phyloP scores from a whole-genome alignment of 2,888 invertebrate species.

The Nemurella pictetii region DNA sequence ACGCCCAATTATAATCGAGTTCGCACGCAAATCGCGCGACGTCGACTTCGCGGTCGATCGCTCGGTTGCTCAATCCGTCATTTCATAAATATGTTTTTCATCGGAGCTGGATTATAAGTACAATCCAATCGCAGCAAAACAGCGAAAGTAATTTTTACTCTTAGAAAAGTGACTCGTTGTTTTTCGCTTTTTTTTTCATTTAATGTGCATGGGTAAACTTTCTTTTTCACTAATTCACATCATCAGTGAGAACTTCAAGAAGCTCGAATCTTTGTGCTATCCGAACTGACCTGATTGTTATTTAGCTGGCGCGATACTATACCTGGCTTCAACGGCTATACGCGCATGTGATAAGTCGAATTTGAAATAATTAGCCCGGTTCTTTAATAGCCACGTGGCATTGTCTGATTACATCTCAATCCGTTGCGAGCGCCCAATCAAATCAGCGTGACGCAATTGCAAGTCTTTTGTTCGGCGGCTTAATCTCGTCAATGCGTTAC shows the following conservation, averaged over 20 bases:
- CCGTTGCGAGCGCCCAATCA: not conserved
- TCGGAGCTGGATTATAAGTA: not conserved
- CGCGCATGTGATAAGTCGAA: not conserved
- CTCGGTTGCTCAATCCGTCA: not conserved
- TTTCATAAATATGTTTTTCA: not conserved
- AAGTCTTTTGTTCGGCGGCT: not conserved
- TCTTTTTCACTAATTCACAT: slow-evolving; percentile 13
- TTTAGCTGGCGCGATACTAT: not conserved
- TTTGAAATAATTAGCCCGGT: not conserved
- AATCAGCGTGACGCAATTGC: not conserved
- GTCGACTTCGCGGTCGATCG: not conserved
- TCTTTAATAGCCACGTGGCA: not conserved
- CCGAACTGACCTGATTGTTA: not conserved
- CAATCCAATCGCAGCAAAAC: slow-evolving; percentile 14
- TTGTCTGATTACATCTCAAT: not conserved
- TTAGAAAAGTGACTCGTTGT: not conserved
- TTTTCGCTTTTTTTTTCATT: not conserved
- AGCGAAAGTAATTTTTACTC: slow-evolving; percentile 15
- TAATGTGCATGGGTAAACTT: slow-evolving; percentile 1
- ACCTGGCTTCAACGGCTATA: too few relatives aligned
- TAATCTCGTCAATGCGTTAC: not conserved
- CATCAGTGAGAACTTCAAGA: slow-evolving; percentile 1
- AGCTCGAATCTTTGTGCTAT: not conserved
- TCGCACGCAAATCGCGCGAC: not conserved
- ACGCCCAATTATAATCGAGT: not conserved